phyloP scores from a whole-genome alignment of 2,797 vertebrate genomes.

The Sciaenops ocellatus region DNA sequence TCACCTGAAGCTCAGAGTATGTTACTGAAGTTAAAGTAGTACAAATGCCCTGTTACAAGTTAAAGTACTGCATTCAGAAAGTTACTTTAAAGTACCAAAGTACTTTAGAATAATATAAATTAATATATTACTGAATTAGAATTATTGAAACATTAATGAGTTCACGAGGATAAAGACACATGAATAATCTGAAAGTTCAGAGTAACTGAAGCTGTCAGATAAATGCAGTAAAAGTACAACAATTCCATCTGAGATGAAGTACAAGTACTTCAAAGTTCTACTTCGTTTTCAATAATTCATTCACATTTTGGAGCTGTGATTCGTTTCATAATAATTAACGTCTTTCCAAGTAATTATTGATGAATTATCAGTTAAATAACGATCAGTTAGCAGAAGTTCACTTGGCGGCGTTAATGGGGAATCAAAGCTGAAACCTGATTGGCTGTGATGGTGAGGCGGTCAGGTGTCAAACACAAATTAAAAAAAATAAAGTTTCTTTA shows the following conservation, averaged over 20 bases:
- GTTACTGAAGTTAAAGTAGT: neutral
- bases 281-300: neutral
- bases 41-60: neutral
- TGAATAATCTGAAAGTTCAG: no score
- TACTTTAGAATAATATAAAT: neutral
- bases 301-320: neutral
- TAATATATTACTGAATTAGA: no score
- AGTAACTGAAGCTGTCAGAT: neutral
- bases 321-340: neutral
- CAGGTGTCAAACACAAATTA: neutral
- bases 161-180: neutral
- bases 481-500: constrained; percentile 36
- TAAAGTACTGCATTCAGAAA: neutral
- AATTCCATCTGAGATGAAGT: no score
- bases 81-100: neutral
- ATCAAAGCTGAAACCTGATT: constrained; percentile 11
- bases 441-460: neutral
- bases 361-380: neutral
- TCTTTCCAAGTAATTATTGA: neutral
- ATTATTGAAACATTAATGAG: neutral
- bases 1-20: neutral
- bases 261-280: no score
- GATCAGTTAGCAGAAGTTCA: neutral
- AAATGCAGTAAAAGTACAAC: neutral
- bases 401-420: neutral